These are phyloP conservation scores for Scomber colias DNA, from an alignment of 2,113 vertebrate species.

Conservation along the genomic window DNA sequence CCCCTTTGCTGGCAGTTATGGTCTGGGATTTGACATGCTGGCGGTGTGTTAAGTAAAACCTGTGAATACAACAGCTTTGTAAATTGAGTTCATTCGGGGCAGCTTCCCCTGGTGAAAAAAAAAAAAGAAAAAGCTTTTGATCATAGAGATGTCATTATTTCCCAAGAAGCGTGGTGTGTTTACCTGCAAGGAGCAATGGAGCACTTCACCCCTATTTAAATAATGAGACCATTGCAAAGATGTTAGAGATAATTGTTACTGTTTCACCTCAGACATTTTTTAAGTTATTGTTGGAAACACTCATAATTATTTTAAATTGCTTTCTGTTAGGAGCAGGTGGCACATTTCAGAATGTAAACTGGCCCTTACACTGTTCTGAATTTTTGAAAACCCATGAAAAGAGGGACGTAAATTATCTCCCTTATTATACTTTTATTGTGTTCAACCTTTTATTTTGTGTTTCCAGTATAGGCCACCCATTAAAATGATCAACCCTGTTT, in stretches of 20 bases:
- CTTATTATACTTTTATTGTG: conserved; percentile 16
- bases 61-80: conserved; percentile 49
- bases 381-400: conserved; percentile 36
- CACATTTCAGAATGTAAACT: conserved; percentile 27
- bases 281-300: conserved; percentile 45
- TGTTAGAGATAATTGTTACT: conserved; percentile 56
- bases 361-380: conserved; percentile 2
- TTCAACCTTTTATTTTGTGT: conserved; percentile 51
- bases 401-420: conserved; percentile 21
- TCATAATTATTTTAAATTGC: conserved; percentile 62
- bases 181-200: conserved; percentile 49
- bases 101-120: conserved; percentile 9
- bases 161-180: conserved; percentile 47
- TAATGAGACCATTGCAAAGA: conserved; percentile 57
- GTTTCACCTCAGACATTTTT: conserved; percentile 65
- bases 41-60: conserved; percentile 27
- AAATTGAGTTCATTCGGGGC: conserved; percentile 47
- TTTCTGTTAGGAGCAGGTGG: conserved; percentile 41
- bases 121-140: conserved; percentile 53
- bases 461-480: conserved; percentile 43
- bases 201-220: conserved; percentile 70
- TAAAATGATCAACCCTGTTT: conserved; percentile 60
- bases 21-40: conserved; percentile 12
- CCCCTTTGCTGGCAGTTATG: conserved; percentile 17
- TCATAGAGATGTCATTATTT: conserved; percentile 58